phyloP scores from a whole-genome alignment of 2,113 vertebrate species.

The Oxyruncus cristatus region DNA sequence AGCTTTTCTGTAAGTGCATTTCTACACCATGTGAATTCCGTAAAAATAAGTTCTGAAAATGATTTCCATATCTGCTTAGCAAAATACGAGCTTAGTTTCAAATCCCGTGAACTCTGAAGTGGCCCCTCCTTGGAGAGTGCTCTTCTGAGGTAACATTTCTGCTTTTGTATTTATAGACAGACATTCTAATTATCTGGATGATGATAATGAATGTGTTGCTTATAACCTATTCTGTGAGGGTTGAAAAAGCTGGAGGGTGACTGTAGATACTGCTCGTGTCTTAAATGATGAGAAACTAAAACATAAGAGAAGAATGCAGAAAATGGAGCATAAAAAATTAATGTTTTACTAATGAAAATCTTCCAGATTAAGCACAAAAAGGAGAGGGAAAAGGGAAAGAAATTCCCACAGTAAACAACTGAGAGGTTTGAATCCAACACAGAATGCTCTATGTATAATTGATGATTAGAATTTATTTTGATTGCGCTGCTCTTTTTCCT shows the following conservation, averaged over 20 bases:
- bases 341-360: conserved; percentile 64
- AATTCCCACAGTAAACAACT: conserved; percentile 55
- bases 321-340: conserved; percentile 66
- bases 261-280: conserved; percentile 35
- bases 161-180: conserved; percentile 67
- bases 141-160: conserved; percentile 53
- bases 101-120: not conserved
- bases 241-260: conserved; percentile 62
- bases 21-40: not conserved
- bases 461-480: conserved; percentile 52
- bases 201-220: conserved; percentile 67
- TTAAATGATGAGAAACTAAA: conserved; percentile 54
- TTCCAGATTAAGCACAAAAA: conserved; percentile 43
- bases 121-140: not conserved
- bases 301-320: conserved; percentile 56
- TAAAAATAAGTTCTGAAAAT: conserved; percentile 41
- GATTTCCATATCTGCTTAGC: not conserved
- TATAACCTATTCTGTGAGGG: conserved; percentile 59
- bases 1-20: not conserved
- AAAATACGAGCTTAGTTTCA: conserved; percentile 48
- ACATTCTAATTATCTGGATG: conserved; percentile 66
- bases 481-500: not conserved
- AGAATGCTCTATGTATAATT: conserved; percentile 34
- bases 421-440: not conserved
- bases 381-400: not conserved